Base-by-base conservation (phyloP, 2,797 vertebrate genomes). In the Chaunax sp. region DNA sequence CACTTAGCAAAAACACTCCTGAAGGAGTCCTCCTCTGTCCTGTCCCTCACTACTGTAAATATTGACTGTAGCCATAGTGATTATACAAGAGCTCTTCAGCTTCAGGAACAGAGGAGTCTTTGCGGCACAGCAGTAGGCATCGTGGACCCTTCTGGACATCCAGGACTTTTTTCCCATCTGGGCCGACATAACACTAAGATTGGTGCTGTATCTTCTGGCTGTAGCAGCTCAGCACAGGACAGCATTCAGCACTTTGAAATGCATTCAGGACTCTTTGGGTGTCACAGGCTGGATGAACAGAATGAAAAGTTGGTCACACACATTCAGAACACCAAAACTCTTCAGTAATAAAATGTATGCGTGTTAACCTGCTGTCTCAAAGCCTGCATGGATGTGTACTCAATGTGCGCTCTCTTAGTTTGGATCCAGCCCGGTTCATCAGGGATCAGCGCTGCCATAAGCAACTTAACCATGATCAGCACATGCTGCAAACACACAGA, bases 391-490 rank as follows among this genome's bases (percentile, higher is more conserved):
- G 94, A 94, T 9, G 20, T 81, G 76, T 87, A 95, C 75, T 95
- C 94, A 0, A 94, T 93, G 43, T 89, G 90, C 18, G 92, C 90
- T 56, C 82, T 90, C 83, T 93, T 93, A 51, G 90, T 92, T 12
- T 65, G 62, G 72, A 95, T 82, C 94, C 95, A 95, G 43, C 82
- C 89, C 0, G 94, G 94, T 53, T 95, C 92, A 22, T 95, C 94
- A 0, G 94, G 94, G 80, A 95, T 95, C 58, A 93, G 59, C 12
- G 93, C 81, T 0, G 91, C 81, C 76, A 95, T 28, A 46, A 94
- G 43, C 66, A 94, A 37, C 70, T 95, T 95, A 4, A 93, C 35
- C 16, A 91, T 5, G 69, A 95, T 90, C 64, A 95, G 88, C 54
- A 89, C 7, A 15, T 95, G 94, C 95, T 95, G 89, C 66, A 49